Evolutionary conservation across 2,113 vertebrate species (phyloP).

Genomic region (Lophura nycthemera): DNA sequence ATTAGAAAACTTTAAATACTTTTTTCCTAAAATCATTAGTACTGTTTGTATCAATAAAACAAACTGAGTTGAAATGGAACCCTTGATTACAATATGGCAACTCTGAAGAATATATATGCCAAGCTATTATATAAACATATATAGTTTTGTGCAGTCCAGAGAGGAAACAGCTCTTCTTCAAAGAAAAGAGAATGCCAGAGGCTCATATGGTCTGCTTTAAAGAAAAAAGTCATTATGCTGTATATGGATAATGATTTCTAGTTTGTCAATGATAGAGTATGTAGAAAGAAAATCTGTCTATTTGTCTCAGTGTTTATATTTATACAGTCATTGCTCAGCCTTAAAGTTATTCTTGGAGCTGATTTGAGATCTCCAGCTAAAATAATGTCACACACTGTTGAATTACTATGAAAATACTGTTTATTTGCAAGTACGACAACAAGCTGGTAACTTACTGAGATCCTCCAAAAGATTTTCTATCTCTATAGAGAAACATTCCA

Average conservation of each 20-base stretch:
- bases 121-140: background rate
- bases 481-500: conserved; percentile 2
- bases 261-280: background rate
- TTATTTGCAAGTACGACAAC: conserved; percentile 72
- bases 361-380: conserved; percentile 53
- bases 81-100: conserved; percentile 14
- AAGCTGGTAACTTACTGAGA: conserved; percentile 18
- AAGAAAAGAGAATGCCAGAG: too few species aligned
- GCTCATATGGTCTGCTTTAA: too few species aligned
- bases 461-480: conserved; percentile 53
- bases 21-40: background rate
- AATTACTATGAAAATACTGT: conserved; percentile 70
- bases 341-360: conserved; percentile 60
- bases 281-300: conserved; percentile 26
- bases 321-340: conserved; percentile 52
- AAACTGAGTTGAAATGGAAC: conserved; percentile 1
- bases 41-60: conserved; percentile 34
- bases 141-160: too few species aligned
- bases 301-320: conserved; percentile 71
- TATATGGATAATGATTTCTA: background rate
- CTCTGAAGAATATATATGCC: conserved; percentile 31
- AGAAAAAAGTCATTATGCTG: background rate
- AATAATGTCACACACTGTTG: conserved; percentile 68
- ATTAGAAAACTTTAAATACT: background rate
- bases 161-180: too few species aligned